Evolutionary conservation across 2,797 vertebrate species (phyloP).

Genomic region (Orientallactaga sibirica): DNA sequence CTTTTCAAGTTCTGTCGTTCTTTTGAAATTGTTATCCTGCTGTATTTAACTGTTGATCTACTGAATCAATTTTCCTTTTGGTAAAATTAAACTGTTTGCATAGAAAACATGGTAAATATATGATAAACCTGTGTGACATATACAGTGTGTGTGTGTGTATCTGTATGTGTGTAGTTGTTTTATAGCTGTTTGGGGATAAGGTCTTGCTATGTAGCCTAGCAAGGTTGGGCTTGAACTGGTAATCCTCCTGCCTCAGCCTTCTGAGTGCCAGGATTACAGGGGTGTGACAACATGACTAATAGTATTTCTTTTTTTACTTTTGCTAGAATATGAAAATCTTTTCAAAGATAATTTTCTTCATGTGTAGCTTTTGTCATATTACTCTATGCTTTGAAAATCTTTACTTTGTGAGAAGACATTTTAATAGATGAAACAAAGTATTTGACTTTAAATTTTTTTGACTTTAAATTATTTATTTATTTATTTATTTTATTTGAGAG

Average conservation of each 20-base stretch:
- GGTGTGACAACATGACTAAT: not conserved
- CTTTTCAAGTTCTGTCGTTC: not conserved
- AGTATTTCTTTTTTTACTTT: not conserved
- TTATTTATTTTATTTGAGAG: no score
- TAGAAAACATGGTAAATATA: not conserved
- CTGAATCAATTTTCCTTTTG: not conserved
- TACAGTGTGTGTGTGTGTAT: no score
- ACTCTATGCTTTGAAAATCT: conserved; percentile 2
- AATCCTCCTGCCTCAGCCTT: not conserved
- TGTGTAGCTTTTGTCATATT: not conserved
- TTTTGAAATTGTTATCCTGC: conserved; percentile 22
- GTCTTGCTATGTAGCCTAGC: not conserved
- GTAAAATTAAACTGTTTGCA: conserved; percentile 38
- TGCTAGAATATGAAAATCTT: not conserved
- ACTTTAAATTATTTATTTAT: no score
- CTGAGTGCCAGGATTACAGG: not conserved
- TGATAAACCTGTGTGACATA: not conserved
- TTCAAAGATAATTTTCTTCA: not conserved
- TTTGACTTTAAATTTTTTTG: not conserved
- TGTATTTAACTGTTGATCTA: not conserved
- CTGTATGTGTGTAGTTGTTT: not conserved
- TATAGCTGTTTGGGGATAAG: not conserved
- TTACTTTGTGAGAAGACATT: conserved; percentile 34
- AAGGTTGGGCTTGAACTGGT: not conserved
- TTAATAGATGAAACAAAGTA: conserved; percentile 30